Base-by-base conservation (phyloP, 2,888 invertebrate species). In the Muscina levida region DNA sequence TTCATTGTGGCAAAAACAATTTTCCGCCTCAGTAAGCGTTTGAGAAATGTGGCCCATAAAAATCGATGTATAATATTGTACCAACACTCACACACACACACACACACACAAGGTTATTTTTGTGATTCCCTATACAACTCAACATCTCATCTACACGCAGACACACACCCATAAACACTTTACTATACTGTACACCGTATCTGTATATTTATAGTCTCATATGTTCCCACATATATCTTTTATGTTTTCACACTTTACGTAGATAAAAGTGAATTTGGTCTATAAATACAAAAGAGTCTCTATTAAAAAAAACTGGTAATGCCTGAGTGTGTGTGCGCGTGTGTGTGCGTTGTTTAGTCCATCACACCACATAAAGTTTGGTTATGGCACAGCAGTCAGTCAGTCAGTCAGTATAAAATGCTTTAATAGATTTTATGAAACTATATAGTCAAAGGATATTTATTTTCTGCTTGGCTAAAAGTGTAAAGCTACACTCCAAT, bases 21-120 rank as follows among this genome's bases (percentile, higher is more conserved):
- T 77, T 77, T 72, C 59, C 24, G 19, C 39, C 17, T 48, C 48
- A 67, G 39, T 72, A 42, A 42, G 39, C 22, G 39, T 42, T 42
- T 42, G 13, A 42, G 39, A 62, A 62, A 10, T 62, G 22, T 62
- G 39, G 62, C 5, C 62, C 42, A 17, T 62, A 62, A 62, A 62
- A 62, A 37, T 22, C 17, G 15, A 39, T 17, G 17, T 8, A 59
- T 39, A 19, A n/a, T 17, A 42, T 62, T 39, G 26, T 42, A 39
- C 17, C 42, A 62, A 39, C 22, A 42, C 39, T 17, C 42, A 26
- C 11, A 17, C 11, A 17, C 19, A 17, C 6, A 4, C 10, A 11
- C 39, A 39, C 22, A 22, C 2, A 17, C 15, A 17, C n/a, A n/a
- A 5, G 48, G 48, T 19, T 48, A 57, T 57, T 37, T 59, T 39